phyloP scores from a whole-genome alignment of 2,797 vertebrate species.

The Anniella stebbinsi region DNA sequence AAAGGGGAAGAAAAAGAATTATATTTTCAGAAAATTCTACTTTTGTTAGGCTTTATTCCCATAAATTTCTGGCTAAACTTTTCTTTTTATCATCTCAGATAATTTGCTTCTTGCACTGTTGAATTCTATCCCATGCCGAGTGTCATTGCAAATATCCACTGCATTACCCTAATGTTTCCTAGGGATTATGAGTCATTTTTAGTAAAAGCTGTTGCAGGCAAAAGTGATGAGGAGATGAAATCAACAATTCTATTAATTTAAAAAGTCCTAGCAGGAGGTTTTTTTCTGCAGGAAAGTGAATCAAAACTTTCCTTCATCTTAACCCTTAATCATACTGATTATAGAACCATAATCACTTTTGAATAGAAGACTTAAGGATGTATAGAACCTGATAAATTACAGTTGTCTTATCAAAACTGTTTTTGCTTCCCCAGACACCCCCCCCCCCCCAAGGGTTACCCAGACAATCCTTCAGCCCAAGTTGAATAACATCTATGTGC shows the following conservation, averaged over 20 bases:
- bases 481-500: background rate
- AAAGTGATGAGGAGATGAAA: slow-evolving; percentile 28
- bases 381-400: background rate
- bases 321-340: background rate
- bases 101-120: slow-evolving; percentile 30
- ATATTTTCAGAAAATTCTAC: background rate
- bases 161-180: slow-evolving; percentile 33
- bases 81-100: slow-evolving; percentile 23
- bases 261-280: background rate
- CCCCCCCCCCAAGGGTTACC: no score
- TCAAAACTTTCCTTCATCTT: background rate
- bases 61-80: slow-evolving; percentile 6
- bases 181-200: slow-evolving; percentile 30
- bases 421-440: background rate
- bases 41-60: slow-evolving; percentile 2
- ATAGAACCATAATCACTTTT: background rate
- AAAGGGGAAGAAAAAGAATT: background rate
- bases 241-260: slow-evolving; percentile 16
- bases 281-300: background rate
- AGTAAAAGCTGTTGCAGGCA: slow-evolving; percentile 14
- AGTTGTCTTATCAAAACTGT: background rate
- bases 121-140: slow-evolving; percentile 20
- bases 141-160: slow-evolving; percentile 22
- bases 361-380: background rate
- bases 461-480: no score